Conservation (phyloP, 2,888 invertebrate species). For the Stenichneumon culpator region DNA sequence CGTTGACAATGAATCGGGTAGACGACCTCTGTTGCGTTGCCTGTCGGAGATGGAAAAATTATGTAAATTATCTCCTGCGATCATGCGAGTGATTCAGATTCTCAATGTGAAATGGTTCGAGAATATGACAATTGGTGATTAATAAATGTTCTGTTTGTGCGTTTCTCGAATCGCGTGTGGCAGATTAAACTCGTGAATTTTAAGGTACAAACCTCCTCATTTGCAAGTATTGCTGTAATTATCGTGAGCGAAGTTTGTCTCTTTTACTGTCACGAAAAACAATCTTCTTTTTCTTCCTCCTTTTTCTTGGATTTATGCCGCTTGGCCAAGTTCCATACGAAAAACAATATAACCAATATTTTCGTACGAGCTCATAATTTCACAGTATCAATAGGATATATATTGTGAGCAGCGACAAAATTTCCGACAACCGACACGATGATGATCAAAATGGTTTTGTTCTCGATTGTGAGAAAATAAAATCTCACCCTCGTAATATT, state of each 20-base stretch:
- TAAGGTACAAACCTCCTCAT: not conserved
- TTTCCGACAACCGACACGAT: not conserved
- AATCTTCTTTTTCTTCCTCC: no score
- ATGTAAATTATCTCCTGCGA: not conserved
- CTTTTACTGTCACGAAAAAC: not conserved
- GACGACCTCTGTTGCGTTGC: slow-evolving; percentile 19
- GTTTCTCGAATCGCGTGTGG: no score
- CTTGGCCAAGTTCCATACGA: no score
- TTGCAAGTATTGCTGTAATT: not conserved
- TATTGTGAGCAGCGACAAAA: not conserved
- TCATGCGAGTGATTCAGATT: no score
- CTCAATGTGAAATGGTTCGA: no score
- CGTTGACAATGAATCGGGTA: slow-evolving; percentile 42
- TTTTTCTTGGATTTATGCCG: no score
- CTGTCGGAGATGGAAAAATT: not conserved
- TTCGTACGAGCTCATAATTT: not conserved
- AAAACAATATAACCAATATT: not conserved
- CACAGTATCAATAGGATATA: not conserved
- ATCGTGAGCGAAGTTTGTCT: not conserved
- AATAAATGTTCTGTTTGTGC: no score
- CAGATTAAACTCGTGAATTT: no score
- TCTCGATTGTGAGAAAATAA: not conserved
- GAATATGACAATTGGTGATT: no score
- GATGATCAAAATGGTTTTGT: not conserved
- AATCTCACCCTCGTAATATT: not conserved